Evolutionary conservation across 2,113 vertebrate species (phyloP).

Genomic region (Perccottus glenii): DNA sequence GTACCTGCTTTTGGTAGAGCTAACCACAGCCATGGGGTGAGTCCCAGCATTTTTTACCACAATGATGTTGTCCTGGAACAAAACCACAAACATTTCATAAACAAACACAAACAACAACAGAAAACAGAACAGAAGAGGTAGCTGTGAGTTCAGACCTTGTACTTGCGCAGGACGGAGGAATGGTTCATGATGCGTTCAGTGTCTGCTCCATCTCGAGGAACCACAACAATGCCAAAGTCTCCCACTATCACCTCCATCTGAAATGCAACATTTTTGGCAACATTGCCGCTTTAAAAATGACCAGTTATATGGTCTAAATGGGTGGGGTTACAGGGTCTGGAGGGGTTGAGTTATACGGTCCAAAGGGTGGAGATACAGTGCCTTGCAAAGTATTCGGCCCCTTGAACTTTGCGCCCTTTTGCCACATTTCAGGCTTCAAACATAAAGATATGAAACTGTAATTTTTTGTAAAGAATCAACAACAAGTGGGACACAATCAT

Average conservation of each 20-base stretch:
- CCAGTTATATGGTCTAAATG: too few relatives aligned
- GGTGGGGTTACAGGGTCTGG: too few relatives aligned
- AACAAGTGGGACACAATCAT: too few relatives aligned
- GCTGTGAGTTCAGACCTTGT: conserved; percentile 83
- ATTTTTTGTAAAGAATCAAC: too few relatives aligned
- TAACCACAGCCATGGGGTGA: conserved; percentile 94
- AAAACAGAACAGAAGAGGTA: neutral
- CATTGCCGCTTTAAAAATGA: too few relatives aligned
- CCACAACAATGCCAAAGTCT: conserved; percentile 97
- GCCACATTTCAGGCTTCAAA: too few relatives aligned
- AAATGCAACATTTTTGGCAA: conserved; percentile 14
- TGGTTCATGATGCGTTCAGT: conserved; percentile 96
- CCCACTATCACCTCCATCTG: conserved; percentile 99
- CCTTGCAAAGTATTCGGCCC: too few relatives aligned
- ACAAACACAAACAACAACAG: fast-evolving
- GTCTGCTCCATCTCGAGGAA: conserved; percentile 91
- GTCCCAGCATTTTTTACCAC: conserved; percentile 89
- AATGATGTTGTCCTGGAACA: conserved; percentile 89
- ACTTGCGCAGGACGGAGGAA: conserved; percentile 96
- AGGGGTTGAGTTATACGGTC: too few relatives aligned
- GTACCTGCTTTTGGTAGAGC: conserved; percentile 98
- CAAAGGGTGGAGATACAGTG: too few relatives aligned
- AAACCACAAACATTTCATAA: conserved; percentile 4
- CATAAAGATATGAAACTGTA: too few relatives aligned
- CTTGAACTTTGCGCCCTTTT: too few relatives aligned